Base-by-base conservation (phyloP, 1,140 invertebrate species). In the Maconellicoccus hirsutus region DNA sequence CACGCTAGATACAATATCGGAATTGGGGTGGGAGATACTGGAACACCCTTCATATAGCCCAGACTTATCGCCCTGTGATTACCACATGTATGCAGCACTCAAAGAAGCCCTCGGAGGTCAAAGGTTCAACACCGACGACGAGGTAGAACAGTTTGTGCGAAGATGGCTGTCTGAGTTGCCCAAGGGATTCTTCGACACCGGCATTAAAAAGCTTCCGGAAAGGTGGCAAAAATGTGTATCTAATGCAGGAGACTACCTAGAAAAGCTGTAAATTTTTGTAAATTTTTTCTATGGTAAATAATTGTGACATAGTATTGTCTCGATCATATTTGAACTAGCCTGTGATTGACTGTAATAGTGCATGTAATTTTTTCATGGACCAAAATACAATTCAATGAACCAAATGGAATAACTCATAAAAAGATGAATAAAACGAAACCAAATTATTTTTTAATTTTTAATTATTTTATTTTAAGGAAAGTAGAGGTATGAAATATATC, bases 21-120 rank as follows among this genome's bases (percentile, higher is more conserved):
- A 72, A 21, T 72, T 75, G 22, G 74, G 73, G 26, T 79, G 77
- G 76, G 77, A 81, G 74, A 63, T 73, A 22, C 72, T 80, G 10
- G 61, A 72, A 38, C 77, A 80, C 70, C 76, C 79, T 72, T 76
- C 76, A 38, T 79, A 78, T 63, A 71, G 66, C 59, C 74, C 74
- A 3, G 77, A 81, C 71, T 72, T 79, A 33, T 74, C 79, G 10
- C 75, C 79, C 16, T 75, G 73, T 66, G 77, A 79, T 71, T 80
- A 76, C 63, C 73, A 77, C 66, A 59, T 80, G 29, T 80, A 79
- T 70, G 38, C 26, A 22, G 21, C 72, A 27, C 61, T 72, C 22
- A 73, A 74, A 71, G 69, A 72, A 27, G 42, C 59, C 27, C 63
- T 74, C 19, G 63, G 70, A 29, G 71, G 74, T 23, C 26, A 71